Percentiles rank a stretch among this genome's conserved stretches.
Evolutionary conservation across 2,797 vertebrate genomes (phyloP).

Genomic region (Gouania willdenowi): DNA sequence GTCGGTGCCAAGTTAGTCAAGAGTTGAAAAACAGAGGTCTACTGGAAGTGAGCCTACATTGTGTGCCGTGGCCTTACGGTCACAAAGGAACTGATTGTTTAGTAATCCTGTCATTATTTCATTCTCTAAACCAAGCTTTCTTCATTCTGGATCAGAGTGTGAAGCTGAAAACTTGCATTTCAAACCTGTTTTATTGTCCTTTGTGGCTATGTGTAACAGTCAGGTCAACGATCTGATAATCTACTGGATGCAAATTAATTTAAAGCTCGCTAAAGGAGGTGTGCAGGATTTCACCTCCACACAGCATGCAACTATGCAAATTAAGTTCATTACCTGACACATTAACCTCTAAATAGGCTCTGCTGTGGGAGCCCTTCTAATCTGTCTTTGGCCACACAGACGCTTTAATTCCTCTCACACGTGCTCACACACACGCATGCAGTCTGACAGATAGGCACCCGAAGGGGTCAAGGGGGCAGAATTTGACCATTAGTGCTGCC

Average conservation of each 20-base stretch:
- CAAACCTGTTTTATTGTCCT: constrained; percentile 9
- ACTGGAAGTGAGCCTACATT: constrained; percentile 21
- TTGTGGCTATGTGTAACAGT: too few relatives aligned
- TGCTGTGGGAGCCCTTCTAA: constrained; percentile 48
- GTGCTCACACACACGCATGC: constrained; percentile 19
- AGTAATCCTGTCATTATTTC: constrained; percentile 18
- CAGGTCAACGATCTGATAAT: too few relatives aligned
- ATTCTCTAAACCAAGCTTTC: constrained; percentile 14
- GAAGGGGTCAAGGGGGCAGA: constrained; percentile 54
- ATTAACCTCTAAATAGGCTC: constrained; percentile 71
- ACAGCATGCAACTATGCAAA: constrained; percentile 19
- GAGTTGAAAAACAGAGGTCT: constrained; percentile 14
- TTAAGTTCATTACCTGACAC: constrained; percentile 66
- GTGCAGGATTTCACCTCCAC: constrained; percentile 26
- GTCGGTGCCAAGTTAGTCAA: constrained; percentile 24
- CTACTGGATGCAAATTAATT: too few relatives aligned
- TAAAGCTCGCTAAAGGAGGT: not conserved
- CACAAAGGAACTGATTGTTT: constrained; percentile 32
- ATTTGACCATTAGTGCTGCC: constrained; percentile 63
- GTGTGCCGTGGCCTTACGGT: constrained; percentile 28
- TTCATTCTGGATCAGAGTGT: constrained; percentile 4
- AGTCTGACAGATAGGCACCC: constrained; percentile 44
- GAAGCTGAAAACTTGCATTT: constrained; percentile 17
- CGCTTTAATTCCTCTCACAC: constrained; percentile 54
- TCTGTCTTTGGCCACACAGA: constrained; percentile 61